Base-by-base conservation (phyloP, 2,888 invertebrate genomes). In the Drosophila niveifrons region DNA sequence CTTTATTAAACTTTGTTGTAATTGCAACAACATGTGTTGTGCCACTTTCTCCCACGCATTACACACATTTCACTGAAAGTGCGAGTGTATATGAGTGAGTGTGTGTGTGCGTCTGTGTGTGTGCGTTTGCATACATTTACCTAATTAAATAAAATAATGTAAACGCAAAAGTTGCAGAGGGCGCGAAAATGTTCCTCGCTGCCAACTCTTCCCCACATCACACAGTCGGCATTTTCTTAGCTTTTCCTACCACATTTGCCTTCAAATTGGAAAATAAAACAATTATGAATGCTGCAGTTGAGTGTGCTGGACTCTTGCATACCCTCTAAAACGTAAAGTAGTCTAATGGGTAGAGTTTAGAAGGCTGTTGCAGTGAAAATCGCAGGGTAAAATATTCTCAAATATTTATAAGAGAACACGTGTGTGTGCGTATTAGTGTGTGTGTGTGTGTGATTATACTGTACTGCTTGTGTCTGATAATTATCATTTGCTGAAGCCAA, bases 101-200 rank as follows among this genome's bases (percentile, higher is more conserved):
- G 23, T 3, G 51, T 43, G 65, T 71, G 66, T 39, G 62, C 31
- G 23, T 36, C 59, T 43, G 56, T 63, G 41, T 75, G 72, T 62
- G 64, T 85, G 83, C 78, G 70, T 66, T 72, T 87, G 88, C 85
- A 89, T 89, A 85, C 90, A 90, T 90, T 90, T 85, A 86, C 89
- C 85, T 85, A 85, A 85, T 85, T 90, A 90, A 90, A 89, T 85
- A 90, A 90, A 90, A 85, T 90, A 85, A 90, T 90, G 87, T 89
- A 78, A 90, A 69, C 84, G 84, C 71, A 69, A 85, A 82, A 86
- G 75, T 88, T 90, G 73, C 73, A 71, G 70, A 72, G 73, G 69
- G 75, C 82, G 84, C 85, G 69, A 68, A 55, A 50, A 70, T 70
- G 41, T 23, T 31, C 44, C 18, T n/a, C n/a, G 59, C 17, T 15